Base-by-base conservation (phyloP, 2,113 vertebrate species). In the Anthoscopus minutus region DNA sequence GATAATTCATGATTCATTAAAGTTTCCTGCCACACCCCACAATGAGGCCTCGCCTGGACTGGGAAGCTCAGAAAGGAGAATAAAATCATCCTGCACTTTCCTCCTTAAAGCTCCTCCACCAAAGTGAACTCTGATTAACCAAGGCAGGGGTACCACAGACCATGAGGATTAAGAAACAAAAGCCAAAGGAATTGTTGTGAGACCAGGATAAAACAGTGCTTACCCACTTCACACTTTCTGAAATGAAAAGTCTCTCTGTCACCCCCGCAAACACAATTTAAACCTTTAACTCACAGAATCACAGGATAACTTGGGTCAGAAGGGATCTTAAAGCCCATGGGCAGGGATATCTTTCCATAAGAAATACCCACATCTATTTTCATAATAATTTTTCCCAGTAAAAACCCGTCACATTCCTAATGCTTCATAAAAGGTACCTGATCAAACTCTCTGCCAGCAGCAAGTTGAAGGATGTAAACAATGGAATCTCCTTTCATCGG, bases 401-500 rank as follows among this genome's bases (percentile, higher is more conserved):
- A 69, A 64, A 24, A 0, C 5, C 3, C n/a, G 27, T 42, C 13
- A 15, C 3, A 27, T 24, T 81, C 13, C 37, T 37, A 10, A 13
- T 1, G 22, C n/a, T 54, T 69, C 42, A 62, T 4, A 28, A 18
- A 40, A 92, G 51, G 64, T 98, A 98, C 98, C 98, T 98, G 97
- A 79, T 98, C 97, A 77, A 97, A 93, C 86, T 98, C 98, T 95
- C 98, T 98, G 67, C 98, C 98, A 81, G 90, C 97, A 95, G 96
- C 93, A 57, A 98, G 95, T 73, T 98, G 98, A 94, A 98, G 97
- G 82, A 94, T 98, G 96, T 98, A 98, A 97, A 98, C 94, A 91
- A 98, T 97, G 83, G 97, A 92, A 92, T 98, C 98, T 94, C 98
- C 98, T 96, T 97, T 98, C 97, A 98, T 98, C 6, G 98, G 98